Conservation (phyloP, 2,888 invertebrate species). For the Nomada ruficornis region DNA sequence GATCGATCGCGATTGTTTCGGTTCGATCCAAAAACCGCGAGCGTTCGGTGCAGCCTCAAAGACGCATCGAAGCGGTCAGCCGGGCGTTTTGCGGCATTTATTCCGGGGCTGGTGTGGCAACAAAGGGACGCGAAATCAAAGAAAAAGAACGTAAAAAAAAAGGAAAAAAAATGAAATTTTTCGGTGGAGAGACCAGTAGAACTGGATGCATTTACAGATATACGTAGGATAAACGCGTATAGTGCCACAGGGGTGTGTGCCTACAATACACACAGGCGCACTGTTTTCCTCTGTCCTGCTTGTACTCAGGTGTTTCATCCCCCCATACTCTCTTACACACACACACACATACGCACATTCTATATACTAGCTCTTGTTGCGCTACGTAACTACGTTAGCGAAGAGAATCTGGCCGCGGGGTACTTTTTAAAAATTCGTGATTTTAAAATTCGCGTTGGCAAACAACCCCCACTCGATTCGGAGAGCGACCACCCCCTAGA, state of each 20-base stretch:
- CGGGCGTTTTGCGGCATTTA: constrained; percentile 58
- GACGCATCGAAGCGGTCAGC: constrained; percentile 46
- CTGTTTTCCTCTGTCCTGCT: not conserved
- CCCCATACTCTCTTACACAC: constrained; percentile 4
- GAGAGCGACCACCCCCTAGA: constrained; percentile 61
- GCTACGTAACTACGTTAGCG: constrained; percentile 74
- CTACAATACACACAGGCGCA: constrained; percentile 21
- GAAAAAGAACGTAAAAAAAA: constrained; percentile 53
- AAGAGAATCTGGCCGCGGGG: constrained; percentile 74
- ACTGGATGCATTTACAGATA: constrained; percentile 73
- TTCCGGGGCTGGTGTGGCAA: constrained; percentile 47
- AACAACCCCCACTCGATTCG: constrained; percentile 76
- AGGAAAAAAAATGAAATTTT: constrained; percentile 64
- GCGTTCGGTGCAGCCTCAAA: constrained; percentile 33
- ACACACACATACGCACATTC: constrained; percentile 34
- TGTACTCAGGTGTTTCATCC: not conserved
- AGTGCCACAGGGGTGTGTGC: constrained; percentile 38
- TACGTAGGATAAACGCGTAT: constrained; percentile 72
- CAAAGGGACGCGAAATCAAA: constrained; percentile 63
- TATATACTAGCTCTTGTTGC: constrained; percentile 52
- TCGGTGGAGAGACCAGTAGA: constrained; percentile 65
- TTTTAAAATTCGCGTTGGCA: constrained; percentile 81
- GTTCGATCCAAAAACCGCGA: constrained; percentile 17
- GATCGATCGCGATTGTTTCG: constrained; percentile 17
- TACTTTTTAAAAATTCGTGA: constrained; percentile 80